phyloP scores from a whole-genome alignment of 2,797 vertebrate species.

The Ptychadena robeensis region DNA sequence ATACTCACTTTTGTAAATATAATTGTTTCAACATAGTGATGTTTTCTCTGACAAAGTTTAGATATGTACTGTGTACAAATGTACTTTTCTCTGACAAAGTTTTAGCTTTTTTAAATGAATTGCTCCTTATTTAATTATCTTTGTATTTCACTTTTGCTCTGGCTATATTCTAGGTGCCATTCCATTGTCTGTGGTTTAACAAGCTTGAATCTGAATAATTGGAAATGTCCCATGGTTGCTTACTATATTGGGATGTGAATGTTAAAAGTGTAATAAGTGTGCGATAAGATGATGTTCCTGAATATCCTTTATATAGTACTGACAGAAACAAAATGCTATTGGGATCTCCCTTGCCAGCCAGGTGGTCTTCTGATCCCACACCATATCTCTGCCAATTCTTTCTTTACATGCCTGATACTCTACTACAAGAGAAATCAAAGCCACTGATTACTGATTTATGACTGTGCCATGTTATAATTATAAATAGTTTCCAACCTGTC shows the following conservation, averaged over 20 bases:
- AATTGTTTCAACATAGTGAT: too few species aligned
- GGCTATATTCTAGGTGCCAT: too few species aligned
- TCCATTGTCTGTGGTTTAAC: neutral
- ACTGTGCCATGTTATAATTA: neutral
- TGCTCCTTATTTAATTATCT: too few species aligned
- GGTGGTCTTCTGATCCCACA: conserved; percentile 20
- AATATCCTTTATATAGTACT: conserved; percentile 19
- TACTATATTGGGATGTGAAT: conserved; percentile 13
- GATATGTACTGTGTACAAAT: too few species aligned
- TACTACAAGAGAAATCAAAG: conserved; percentile 9
- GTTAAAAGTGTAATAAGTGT: conserved; percentile 32
- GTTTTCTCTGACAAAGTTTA: too few species aligned
- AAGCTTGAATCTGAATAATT: neutral
- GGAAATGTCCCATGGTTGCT: conserved; percentile 3
- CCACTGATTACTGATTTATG: neutral
- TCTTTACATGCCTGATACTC: neutral
- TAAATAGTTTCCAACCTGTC: neutral
- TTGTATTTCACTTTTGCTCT: too few species aligned
- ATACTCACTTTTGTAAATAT: too few species aligned
- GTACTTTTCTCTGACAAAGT: too few species aligned
- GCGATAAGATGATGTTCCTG: conserved; percentile 10
- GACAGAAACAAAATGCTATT: conserved; percentile 28
- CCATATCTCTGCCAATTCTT: neutral
- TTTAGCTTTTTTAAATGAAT: too few species aligned
- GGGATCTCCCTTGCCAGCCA: conserved; percentile 33